Base-by-base conservation (phyloP, 2,888 invertebrate genomes). In the Zootermopsis nevadensis region DNA sequence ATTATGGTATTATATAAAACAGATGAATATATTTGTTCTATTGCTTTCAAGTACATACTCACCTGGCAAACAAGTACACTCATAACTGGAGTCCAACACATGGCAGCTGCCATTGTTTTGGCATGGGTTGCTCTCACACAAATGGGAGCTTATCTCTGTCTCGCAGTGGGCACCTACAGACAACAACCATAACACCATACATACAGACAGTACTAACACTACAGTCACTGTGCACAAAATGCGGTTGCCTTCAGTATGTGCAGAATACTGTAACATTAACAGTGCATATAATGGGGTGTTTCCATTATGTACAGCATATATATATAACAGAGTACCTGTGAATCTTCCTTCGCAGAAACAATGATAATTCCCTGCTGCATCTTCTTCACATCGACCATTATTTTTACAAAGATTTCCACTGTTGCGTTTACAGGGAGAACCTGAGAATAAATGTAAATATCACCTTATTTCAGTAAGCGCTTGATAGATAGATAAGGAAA, bases 51-150 rank as follows among this genome's bases (percentile, higher is more conserved):
- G 48, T 19, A 48, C 48, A 22, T 33, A 84, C 89, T 77, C 85
- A 91, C 93, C 94, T 81, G 92, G 91, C 31, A 90, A 89, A 85
- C 94, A 94, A 84, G 90, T 90, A 88, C 94, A 94, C 84, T 91
- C 91, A 87, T 92, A 92, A 15, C 87, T 87, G 84, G 92, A 92
- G 81, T 89, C 91, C 72, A 85, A 83, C 33, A 94, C 93, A 86
- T 92, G 90, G 89, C 97, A 97, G 86, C 93, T 93, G 84, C 94
- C 97, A 88, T 94, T 95, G 90, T 97, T 95, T 85, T 91, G 90
- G 88, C 98, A 98, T 2, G 96, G 96, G 87, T 93, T 93, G 84
- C 93, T 92, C 87, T 93, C 93, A 90, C 97, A 97, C 84, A 92
- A 90, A 77, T 94, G 93, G 84, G 92, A 91, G 81, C 92, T 93